Percentiles rank a stretch among this genome's conserved stretches.
These are phyloP conservation scores for Tromatobia lineatoria DNA, from an alignment of 2,888 invertebrate species.

Conservation along the genomic window DNA sequence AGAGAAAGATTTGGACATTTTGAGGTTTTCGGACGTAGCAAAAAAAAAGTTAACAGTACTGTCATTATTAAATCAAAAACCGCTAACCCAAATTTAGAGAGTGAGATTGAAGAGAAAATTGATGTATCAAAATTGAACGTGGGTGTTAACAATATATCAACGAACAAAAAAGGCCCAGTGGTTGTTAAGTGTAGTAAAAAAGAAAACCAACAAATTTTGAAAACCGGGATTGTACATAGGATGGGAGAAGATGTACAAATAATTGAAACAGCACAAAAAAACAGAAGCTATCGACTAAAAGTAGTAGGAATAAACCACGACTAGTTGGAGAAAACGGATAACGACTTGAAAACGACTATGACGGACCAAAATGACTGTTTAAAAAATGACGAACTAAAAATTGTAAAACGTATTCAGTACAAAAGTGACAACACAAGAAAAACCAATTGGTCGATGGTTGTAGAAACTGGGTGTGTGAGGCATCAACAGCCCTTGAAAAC, in stretches of 20 bases:
- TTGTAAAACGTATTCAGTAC: too few species aligned
- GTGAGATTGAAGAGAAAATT: too few species aligned
- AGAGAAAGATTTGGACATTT: constrained; percentile 4
- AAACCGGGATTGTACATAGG: background rate
- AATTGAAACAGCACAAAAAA: background rate
- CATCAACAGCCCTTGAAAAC: too few species aligned
- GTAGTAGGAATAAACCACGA: background rate
- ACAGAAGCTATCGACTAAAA: background rate
- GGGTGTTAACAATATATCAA: too few species aligned
- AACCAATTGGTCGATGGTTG: too few species aligned
- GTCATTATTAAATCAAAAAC: background rate
- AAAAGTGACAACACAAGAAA: too few species aligned
- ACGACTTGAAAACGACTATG: background rate
- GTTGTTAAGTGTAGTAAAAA: constrained; percentile 10
- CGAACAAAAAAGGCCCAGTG: constrained; percentile 13
- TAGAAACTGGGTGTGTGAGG: too few species aligned
- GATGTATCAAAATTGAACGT: too few species aligned
- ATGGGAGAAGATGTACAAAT: background rate
- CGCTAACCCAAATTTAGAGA: background rate
- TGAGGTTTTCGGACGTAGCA: constrained; percentile 1
- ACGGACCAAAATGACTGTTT: constrained; percentile 4
- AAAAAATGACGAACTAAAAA: too few species aligned
- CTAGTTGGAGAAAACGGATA: background rate
- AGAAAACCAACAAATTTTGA: background rate
- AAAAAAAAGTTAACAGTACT: constrained; percentile 3